Base-by-base conservation (phyloP, 1,140 invertebrate species). In the Bilobella aurantiaca region DNA sequence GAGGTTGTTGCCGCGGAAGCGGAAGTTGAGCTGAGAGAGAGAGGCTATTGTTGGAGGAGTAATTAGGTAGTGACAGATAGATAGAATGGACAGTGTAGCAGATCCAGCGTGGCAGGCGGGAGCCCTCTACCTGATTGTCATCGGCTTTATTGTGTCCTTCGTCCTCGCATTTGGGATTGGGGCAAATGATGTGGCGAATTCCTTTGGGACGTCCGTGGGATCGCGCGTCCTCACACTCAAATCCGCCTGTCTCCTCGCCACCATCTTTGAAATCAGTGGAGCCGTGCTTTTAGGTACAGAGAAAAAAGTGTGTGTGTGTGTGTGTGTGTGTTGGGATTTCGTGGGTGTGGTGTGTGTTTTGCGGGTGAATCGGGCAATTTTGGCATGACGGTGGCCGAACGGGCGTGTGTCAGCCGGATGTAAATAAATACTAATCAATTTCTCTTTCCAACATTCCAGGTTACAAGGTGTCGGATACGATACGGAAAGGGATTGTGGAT, bases 171-270 rank as follows among this genome's bases (percentile, higher is more conserved):
- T 86, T 74, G 84, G 83, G 18, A 82, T 86, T 42, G 84, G 84
- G 16, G 83, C 84, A 28, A 85, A 85, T 74, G 83, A 85, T 75
- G 84, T 85, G 2, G 84, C 83, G 3, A 85, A 85, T 71, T 34
- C 93, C 3, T 99, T 99, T 77, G 96, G 96, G 0, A 98, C 96
- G 3, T 94, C 91, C 64, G 95, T 98, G 12, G 96, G 96, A 8
- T 88, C 93, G 18, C 92, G 93, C 75, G 96, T 98, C 3, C 80
- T 99, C n/a, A 93, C 91, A 1, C 74, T 85, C 94, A 81, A 86
- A 62, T 89, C 93, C 75, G 96, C 96, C 1, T 99, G 95, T 74
- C 83, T 94, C 65, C 79, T 99, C 58, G 96, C 93, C 1, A 94
- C 94, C 0, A 84, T 99, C 67, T 99, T 98, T 77, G 96, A 99